phyloP scores from a whole-genome alignment of 2,797 vertebrate species.

The Eupleurogrammus muticus region DNA sequence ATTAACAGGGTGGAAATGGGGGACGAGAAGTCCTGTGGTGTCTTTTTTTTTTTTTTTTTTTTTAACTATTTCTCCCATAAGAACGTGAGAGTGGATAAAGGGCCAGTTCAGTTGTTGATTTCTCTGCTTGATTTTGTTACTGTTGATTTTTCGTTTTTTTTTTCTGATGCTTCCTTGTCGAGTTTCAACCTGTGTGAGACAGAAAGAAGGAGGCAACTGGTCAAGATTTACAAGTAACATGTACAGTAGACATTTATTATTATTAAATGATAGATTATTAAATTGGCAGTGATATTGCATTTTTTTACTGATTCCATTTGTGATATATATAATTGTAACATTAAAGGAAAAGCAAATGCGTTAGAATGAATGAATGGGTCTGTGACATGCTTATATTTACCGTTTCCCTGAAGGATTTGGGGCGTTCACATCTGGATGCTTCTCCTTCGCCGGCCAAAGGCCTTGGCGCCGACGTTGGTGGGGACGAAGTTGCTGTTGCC shows the following conservation, averaged over 20 bases:
- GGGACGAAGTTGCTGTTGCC: conserved; percentile 91
- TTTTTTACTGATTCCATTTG: not conserved
- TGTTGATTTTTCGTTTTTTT: conserved; percentile 63
- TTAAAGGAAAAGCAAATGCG: not conserved
- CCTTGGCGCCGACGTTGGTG: conserved; percentile 92
- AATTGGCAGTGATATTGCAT: not conserved
- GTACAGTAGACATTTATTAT: not conserved
- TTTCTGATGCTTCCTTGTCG: conserved; percentile 56
- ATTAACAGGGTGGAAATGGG: conserved; percentile 79
- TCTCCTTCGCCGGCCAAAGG: conserved; percentile 93
- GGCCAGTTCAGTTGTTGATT: conserved; percentile 67
- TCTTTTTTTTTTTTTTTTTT: conserved; percentile 64
- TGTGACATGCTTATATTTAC: conserved; percentile 73
- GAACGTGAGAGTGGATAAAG: conserved; percentile 74
- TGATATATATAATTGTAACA: not conserved
- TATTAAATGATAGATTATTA: no score
- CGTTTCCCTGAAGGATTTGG: conserved; percentile 64
- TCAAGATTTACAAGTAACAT: not conserved
- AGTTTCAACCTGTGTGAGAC: conserved; percentile 67
- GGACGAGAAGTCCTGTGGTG: conserved; percentile 72
- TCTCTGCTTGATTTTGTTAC: conserved; percentile 62
- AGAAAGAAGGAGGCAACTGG: conserved; percentile 18
- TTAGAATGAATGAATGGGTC: not conserved
- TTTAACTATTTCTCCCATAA: no score
- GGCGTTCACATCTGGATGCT: conserved; percentile 81